Evolutionary conservation across 2,888 invertebrate species (phyloP).

Genomic region (Andrena bucephala): DNA sequence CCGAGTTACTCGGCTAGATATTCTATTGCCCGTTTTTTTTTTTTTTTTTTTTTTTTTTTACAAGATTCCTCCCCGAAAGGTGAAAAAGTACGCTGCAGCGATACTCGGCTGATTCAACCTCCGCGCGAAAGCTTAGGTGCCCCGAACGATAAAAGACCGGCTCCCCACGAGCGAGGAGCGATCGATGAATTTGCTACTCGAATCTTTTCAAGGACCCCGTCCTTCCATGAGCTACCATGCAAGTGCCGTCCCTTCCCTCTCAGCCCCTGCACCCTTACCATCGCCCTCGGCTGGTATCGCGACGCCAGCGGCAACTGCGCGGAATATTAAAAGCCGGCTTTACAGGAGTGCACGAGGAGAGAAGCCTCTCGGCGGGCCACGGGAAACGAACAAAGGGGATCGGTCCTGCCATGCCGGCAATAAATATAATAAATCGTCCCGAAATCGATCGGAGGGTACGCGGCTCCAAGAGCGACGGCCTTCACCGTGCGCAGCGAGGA

Average conservation of each 20-base stretch:
- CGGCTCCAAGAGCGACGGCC: constrained; percentile 10
- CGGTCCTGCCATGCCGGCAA: no score
- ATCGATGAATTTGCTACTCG: constrained; percentile 56
- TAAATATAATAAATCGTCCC: neutral
- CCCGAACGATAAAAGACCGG: constrained; percentile 14
- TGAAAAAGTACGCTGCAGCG: no score
- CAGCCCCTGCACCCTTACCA: neutral
- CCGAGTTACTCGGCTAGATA: no score
- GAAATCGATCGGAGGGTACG: neutral
- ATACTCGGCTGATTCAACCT: no score
- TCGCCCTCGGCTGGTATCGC: neutral
- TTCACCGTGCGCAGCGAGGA: constrained; percentile 7
- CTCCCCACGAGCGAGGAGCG: constrained; percentile 23
- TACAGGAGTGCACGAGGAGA: no score
- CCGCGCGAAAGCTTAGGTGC: no score
- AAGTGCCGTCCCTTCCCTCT: constrained; percentile 4
- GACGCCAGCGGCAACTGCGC: constrained; percentile 32
- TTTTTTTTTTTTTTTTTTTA: no score
- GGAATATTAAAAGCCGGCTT: constrained; percentile 48
- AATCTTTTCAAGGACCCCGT: constrained; percentile 47
- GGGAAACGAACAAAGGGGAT: neutral
- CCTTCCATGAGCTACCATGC: constrained; percentile 34
- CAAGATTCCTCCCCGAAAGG: no score
- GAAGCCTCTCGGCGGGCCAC: neutral
- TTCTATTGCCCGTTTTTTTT: no score